Percentiles rank a stretch among this genome's conserved stretches.
Evolutionary conservation across 2,888 invertebrate genomes (phyloP).

Genomic region (Clusia tigrina): DNA sequence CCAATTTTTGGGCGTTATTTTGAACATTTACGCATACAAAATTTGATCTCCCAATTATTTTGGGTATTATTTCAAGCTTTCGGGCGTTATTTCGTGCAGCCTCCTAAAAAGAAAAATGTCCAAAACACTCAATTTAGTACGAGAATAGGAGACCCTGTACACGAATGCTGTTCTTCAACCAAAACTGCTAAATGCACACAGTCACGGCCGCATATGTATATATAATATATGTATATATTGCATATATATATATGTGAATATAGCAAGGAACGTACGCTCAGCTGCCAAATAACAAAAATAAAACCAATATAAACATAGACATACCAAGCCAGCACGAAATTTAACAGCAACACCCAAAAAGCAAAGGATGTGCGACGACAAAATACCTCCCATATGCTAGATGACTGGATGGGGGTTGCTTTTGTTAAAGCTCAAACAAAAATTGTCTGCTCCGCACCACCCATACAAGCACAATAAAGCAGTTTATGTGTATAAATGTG

Average conservation of each 20-base stretch:
- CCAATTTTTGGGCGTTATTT: no score
- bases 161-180: no score
- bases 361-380: slow-evolving; percentile 19
- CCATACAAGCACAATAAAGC: neutral
- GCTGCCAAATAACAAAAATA: slow-evolving; percentile 12
- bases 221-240: no score
- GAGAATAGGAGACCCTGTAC: no score
- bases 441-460: neutral
- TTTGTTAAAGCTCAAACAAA: neutral
- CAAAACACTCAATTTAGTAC: no score
- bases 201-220: no score
- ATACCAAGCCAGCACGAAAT: slow-evolving; percentile 4
- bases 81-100: no score
- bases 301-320: slow-evolving; percentile 18
- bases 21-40: no score
- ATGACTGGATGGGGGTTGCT: slow-evolving; percentile 8
- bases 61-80: no score
- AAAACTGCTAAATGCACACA: no score
- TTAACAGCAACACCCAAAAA: slow-evolving; percentile 12
- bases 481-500: neutral
- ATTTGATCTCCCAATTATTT: no score
- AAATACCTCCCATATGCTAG: slow-evolving; percentile 11
- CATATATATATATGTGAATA: slow-evolving; percentile 37
- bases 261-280: slow-evolving; percentile 33
- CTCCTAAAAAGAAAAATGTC: no score